These are phyloP conservation scores for western clawed frog (Xenopus tropicalis) DNA, from an alignment of 2,113 vertebrate genomes.

Conservation along the genomic window DNA sequence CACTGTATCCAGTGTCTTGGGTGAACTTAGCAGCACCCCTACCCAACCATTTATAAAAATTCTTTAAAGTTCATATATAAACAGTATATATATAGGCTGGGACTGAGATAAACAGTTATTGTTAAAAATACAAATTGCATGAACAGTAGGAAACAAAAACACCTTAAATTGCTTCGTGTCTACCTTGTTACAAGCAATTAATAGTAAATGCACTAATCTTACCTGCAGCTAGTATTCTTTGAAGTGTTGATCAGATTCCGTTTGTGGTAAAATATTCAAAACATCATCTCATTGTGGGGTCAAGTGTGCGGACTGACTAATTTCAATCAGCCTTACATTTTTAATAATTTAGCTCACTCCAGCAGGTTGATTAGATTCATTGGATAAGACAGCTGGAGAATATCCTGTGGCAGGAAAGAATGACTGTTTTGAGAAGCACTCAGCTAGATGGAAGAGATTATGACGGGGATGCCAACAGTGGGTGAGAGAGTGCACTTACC, in stretches of 20 bases:
- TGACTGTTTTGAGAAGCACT: constrained; percentile 45
- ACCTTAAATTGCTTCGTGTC: neutral
- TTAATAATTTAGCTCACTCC: constrained; percentile 51
- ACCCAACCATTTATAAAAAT: too few species aligned
- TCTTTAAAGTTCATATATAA: too few species aligned
- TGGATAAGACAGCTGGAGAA: constrained; percentile 46
- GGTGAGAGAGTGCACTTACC: constrained; percentile 40
- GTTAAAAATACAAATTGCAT: too few species aligned
- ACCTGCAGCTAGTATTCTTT: constrained; percentile 23
- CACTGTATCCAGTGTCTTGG: too few species aligned
- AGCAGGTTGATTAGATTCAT: constrained; percentile 57
- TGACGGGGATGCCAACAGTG: constrained; percentile 43
- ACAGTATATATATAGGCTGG: too few species aligned
- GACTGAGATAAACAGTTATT: too few species aligned
- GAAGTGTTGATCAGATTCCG: constrained; percentile 20
- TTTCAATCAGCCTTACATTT: constrained; percentile 48
- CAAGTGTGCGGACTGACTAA: constrained; percentile 51
- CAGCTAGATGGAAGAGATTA: constrained; percentile 33
- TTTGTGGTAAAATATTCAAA: constrained; percentile 45
- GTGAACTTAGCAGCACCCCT: too few species aligned
- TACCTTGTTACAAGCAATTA: neutral
- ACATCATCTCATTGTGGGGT: constrained; percentile 33
- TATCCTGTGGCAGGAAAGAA: constrained; percentile 48
- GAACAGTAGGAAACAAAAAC: too few species aligned
- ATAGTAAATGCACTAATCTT: neutral